phyloP scores from a whole-genome alignment of 2,888 invertebrate species.

The Trissolcus japonicus region DNA sequence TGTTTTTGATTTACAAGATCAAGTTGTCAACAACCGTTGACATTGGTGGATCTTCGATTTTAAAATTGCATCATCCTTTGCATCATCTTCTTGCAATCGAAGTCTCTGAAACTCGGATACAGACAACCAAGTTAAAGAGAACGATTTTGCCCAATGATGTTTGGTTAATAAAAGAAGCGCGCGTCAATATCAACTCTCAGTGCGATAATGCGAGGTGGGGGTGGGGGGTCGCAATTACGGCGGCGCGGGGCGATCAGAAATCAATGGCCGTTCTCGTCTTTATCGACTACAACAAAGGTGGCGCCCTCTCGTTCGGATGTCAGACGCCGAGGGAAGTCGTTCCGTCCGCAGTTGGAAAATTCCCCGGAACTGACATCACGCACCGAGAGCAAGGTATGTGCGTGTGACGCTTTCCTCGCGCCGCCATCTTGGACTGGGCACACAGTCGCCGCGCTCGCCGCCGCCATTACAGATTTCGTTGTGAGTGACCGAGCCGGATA shows the following conservation, averaged over 20 bases:
- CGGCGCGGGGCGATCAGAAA: slow-evolving; percentile 31
- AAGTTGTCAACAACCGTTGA: no score
- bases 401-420: not conserved
- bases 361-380: slow-evolving; percentile 1
- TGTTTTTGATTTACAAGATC: no score
- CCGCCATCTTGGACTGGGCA: not conserved
- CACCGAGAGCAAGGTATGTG: not conserved
- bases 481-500: slow-evolving; percentile 59
- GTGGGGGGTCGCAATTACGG: not conserved
- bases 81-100: no score
- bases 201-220: slow-evolving; percentile 2
- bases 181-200: slow-evolving; percentile 42
- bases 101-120: no score
- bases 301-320: slow-evolving; percentile 27
- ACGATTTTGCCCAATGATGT: slow-evolving; percentile 45
- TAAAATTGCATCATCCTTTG: no score
- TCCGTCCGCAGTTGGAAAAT: not conserved
- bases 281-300: slow-evolving; percentile 54
- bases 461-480: slow-evolving; percentile 62
- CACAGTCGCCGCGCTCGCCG: slow-evolving; percentile 23
- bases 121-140: slow-evolving; percentile 25
- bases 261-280: slow-evolving; percentile 58
- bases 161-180: slow-evolving; percentile 38
- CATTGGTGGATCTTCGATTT: no score
- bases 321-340: slow-evolving; percentile 5